These are phyloP conservation scores for Gymnosoma rotundatum DNA, from an alignment of 2,888 invertebrate species.

Conservation along the genomic window DNA sequence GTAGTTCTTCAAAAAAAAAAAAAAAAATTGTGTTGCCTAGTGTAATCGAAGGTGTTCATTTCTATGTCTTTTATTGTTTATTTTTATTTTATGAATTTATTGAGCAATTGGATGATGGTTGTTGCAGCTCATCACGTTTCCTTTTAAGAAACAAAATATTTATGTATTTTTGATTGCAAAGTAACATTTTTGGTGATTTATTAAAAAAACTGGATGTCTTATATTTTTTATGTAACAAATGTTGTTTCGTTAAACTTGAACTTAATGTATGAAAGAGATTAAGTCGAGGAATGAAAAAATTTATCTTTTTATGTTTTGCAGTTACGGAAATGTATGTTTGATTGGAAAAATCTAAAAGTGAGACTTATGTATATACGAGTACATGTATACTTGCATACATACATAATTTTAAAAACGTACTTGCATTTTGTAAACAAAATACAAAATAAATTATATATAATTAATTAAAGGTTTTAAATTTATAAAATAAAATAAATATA, in stretches of 20 bases:
- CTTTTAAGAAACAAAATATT: conserved; percentile 33
- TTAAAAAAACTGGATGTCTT: conserved; percentile 47
- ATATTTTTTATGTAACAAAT: conserved; percentile 19
- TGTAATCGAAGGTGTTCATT: conserved; percentile 6
- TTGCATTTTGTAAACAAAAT: too few species aligned
- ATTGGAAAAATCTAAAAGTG: not conserved
- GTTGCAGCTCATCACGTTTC: conserved; percentile 15
- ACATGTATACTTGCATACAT: too few species aligned
- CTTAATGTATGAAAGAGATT: conserved; percentile 20
- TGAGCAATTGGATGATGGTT: conserved; percentile 8
- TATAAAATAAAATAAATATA: too few species aligned
- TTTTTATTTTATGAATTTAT: conserved; percentile 11
- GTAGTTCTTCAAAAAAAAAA: too few species aligned
- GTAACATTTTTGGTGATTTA: conserved; percentile 14
- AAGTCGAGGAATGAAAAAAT: not conserved
- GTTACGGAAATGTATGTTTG: conserved; percentile 7
- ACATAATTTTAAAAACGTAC: too few species aligned
- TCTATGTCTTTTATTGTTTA: not conserved
- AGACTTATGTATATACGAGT: too few species aligned
- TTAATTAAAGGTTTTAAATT: too few species aligned
- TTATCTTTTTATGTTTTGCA: not conserved
- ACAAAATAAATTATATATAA: too few species aligned
- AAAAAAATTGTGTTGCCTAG: too few species aligned
- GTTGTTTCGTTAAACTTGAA: conserved; percentile 48
- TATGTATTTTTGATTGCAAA: conserved; percentile 48